Conservation (phyloP, 2,797 vertebrate species). For the Myotis myotis region DNA sequence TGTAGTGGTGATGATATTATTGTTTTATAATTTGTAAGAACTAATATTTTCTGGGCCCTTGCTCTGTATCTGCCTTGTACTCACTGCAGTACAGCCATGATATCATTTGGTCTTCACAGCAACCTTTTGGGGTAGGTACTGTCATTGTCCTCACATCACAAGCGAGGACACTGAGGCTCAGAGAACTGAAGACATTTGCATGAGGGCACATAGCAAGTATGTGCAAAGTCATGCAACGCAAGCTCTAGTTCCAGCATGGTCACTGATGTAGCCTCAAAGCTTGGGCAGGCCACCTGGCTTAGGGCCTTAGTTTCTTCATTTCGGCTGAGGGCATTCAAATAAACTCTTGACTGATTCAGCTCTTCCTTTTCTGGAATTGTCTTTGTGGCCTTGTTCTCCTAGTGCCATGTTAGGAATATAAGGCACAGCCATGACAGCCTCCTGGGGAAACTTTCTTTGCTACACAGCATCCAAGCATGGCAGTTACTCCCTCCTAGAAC, state of each 20-base stretch:
- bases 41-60: background rate
- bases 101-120: background rate
- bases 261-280: background rate
- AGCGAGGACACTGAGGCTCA: background rate
- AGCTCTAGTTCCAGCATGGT: background rate
- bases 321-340: background rate
- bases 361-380: background rate
- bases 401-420: background rate
- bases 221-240: accelerated
- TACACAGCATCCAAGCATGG: background rate
- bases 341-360: background rate
- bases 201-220: background rate
- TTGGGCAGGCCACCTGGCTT: background rate
- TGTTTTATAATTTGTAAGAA: background rate
- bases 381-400: background rate
- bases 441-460: background rate
- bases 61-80: background rate
- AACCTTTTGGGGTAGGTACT: background rate
- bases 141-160: background rate
- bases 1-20: accelerated
- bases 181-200: background rate
- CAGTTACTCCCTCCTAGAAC: background rate
- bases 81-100: background rate
- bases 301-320: background rate
- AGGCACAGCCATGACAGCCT: background rate